phyloP scores from a whole-genome alignment of 2,888 invertebrate genomes.

The Drosophila cognata region DNA sequence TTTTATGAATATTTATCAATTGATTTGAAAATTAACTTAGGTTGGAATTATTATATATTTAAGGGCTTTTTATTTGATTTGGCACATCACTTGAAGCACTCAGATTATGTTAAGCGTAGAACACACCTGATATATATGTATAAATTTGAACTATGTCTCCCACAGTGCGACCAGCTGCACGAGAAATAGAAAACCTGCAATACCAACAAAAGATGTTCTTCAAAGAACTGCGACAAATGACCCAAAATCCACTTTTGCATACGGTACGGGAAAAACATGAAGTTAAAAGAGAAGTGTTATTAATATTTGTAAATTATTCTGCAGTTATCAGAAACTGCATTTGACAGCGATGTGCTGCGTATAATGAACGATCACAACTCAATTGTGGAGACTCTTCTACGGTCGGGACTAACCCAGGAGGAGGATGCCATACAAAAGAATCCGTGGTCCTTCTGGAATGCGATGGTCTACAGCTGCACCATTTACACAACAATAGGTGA shows the following conservation, averaged over 20 bases:
- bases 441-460: constrained; percentile 93
- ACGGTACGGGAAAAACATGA: constrained; percentile 11
- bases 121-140: constrained; percentile 6
- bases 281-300: not conserved
- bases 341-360: constrained; percentile 86
- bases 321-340: constrained; percentile 79
- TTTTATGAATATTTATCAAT: not conserved
- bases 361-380: constrained; percentile 87
- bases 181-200: constrained; percentile 53
- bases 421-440: constrained; percentile 83
- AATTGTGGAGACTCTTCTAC: constrained; percentile 78
- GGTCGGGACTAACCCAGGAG: constrained; percentile 52
- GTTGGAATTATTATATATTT: not conserved
- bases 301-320: not conserved
- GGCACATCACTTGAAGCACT: not conserved
- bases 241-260: constrained; percentile 81
- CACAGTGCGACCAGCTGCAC: constrained; percentile 59
- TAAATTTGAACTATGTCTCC: not conserved
- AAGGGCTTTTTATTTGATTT: not conserved
- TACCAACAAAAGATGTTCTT: constrained; percentile 76
- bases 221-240: constrained; percentile 71
- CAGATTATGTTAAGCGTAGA: not conserved
- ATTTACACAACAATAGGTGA: constrained; percentile 96
- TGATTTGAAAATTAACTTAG: not conserved
- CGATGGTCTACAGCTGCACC: constrained; percentile 94